Conservation (phyloP, 2,797 vertebrate genomes). For the Pantherophis vulpinus region DNA sequence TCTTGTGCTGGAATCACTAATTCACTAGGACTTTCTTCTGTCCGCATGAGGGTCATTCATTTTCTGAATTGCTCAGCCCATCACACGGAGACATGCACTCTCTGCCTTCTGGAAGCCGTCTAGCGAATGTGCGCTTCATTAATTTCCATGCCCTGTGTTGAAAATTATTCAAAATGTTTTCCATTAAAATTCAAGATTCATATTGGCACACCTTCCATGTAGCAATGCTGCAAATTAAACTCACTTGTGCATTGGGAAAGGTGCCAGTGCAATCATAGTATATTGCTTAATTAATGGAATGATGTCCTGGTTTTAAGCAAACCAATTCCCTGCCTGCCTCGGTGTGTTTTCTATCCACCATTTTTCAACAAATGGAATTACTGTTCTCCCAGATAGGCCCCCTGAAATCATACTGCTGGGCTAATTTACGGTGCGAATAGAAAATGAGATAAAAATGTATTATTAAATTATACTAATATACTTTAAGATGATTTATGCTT, state of each 20-base stretch:
- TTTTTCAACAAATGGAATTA: constrained; percentile 14
- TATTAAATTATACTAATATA: constrained; percentile 16
- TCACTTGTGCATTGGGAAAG: constrained; percentile 63
- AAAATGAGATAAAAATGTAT: constrained; percentile 10
- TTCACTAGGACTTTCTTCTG: constrained; percentile 18
- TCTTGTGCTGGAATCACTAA: constrained; percentile 17
- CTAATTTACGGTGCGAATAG: constrained; percentile 28
- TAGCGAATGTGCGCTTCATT: constrained; percentile 36
- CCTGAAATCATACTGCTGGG: constrained; percentile 24
- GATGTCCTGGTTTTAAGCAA: constrained; percentile 46
- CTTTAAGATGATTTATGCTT: constrained; percentile 13
- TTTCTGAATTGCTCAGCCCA: constrained; percentile 43
- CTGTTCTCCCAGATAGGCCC: constrained; percentile 38
- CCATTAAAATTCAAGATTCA: constrained; percentile 60
- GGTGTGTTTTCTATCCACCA: constrained; percentile 39
- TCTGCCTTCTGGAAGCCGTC: constrained; percentile 44
- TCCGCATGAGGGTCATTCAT: constrained; percentile 21
- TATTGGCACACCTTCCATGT: constrained; percentile 49
- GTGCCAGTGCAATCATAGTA: constrained; percentile 64
- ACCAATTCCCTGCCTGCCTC: constrained; percentile 49
- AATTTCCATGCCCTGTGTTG: constrained; percentile 51
- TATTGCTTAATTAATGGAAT: constrained; percentile 61
- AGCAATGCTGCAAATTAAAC: constrained; percentile 64
- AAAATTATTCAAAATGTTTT: constrained; percentile 54
- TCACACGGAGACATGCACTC: constrained; percentile 6